Conservation (phyloP, 30 jellyfish, hydroid and myxozoan genomes). For the Pseudorhiza aurosa region DNA sequence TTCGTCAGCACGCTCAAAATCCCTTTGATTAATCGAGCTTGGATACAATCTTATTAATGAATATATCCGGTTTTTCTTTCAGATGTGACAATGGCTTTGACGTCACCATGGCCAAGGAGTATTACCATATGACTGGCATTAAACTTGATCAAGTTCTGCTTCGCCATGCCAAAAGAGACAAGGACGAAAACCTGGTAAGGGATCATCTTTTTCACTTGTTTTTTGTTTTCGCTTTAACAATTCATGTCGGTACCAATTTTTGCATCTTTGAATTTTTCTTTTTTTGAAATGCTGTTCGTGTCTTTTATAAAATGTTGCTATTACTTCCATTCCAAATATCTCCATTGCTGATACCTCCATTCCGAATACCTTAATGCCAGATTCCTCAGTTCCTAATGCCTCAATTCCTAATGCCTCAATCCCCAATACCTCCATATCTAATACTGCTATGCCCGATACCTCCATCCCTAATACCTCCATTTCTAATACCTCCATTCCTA, state of each 20-base stretch:
- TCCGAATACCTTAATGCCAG: background rate
- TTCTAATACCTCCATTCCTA: background rate
- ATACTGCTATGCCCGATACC: background rate
- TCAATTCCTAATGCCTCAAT: background rate
- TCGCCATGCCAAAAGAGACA: constrained; percentile 65
- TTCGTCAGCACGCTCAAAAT: too few relatives aligned
- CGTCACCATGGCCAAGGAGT: constrained; percentile 37
- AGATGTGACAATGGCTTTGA: constrained; percentile 32
- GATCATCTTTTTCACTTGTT: background rate
- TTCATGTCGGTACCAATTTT: too few relatives aligned
- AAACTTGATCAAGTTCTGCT: constrained; percentile 62
- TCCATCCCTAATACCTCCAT: background rate
- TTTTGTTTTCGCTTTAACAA: background rate
- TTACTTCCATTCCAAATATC: background rate
- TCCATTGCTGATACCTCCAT: background rate
- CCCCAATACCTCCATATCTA: background rate
- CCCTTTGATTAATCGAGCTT: too few relatives aligned
- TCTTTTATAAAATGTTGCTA: background rate
- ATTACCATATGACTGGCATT: constrained; percentile 71
- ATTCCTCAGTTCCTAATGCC: background rate
- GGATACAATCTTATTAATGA: too few relatives aligned
- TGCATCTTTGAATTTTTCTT: too few relatives aligned
- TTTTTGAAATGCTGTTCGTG: too few relatives aligned
- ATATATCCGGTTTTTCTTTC: too few relatives aligned
- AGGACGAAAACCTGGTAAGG: constrained; percentile 65